A percentile compares a stretch with the other conserved stretches of the same genome.
Evolutionary conservation across 2,113 vertebrate genomes (phyloP).

Genomic region (Anhinga anhinga): DNA sequence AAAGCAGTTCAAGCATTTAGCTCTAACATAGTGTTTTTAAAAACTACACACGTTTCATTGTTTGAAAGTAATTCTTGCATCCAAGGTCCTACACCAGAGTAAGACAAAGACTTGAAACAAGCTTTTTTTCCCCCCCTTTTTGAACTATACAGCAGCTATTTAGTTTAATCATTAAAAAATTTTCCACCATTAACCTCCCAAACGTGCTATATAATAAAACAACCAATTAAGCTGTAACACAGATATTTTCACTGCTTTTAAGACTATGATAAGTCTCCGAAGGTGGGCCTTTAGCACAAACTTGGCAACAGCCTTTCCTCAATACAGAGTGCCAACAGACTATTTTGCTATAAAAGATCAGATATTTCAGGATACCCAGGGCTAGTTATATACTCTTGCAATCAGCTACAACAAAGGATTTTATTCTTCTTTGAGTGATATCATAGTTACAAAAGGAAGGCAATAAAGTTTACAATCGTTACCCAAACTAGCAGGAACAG

Average conservation of each 20-base stretch:
- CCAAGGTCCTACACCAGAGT: neutral
- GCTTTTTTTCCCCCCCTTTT: neutral
- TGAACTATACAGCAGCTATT: neutral
- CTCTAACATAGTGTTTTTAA: neutral
- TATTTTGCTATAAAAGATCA: neutral
- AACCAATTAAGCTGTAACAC: neutral
- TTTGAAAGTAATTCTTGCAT: neutral
- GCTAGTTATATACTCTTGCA: neutral
- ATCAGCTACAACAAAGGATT: constrained; percentile 2
- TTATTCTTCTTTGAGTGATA: neutral
- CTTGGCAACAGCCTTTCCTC: neutral
- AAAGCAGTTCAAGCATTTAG: neutral
- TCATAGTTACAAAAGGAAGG: neutral
- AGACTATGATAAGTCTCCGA: neutral
- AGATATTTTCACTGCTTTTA: neutral
- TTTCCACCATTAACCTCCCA: neutral
- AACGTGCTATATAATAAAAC: neutral
- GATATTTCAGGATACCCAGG: neutral
- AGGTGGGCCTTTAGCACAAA: neutral
- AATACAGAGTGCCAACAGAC: neutral
- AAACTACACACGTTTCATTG: neutral
- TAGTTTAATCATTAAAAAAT: neutral
- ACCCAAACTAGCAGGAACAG: neutral
- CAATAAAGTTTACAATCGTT: constrained; percentile 1
- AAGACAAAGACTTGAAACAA: neutral